Evolutionary conservation across 2,113 vertebrate species (phyloP), one percentile per base, ranked within the genome.

Genomic region (Craseonycteris thonglongyai): DNA sequence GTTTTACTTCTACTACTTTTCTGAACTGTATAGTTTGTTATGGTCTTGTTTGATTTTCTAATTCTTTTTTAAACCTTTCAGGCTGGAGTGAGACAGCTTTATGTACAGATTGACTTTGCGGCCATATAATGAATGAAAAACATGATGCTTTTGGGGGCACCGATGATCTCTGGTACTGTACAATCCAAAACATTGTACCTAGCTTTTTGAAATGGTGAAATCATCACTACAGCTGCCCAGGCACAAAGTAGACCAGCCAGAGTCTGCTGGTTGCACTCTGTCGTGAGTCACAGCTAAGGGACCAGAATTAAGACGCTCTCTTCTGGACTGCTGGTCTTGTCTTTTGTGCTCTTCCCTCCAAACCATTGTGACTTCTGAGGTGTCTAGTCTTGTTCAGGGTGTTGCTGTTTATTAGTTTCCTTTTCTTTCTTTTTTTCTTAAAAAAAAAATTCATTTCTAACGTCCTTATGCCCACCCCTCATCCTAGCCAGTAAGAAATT

Each of bases 71-170:
- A 63, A 22, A 93, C 42, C 97, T 96, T 71, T 3, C 96, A 99
- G 99, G 99, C 97, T 0, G 99, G 99, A 79, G 99, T 99, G 40
- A 98, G 99, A 91, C 99, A 99, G 98, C 98, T 99, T 68, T 99
- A 99, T 81, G 98, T 99, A 97, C 99, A 99, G 98, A 99, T 99
- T 35, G 99, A 99, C 51, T 98, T 98, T 14, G 99, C 99, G 2
- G 99, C 99, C 90, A 99, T 99, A 98, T 99, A 99, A 98, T 97
- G 93, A 94, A 38, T 69, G 61, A 91, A 93, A 93, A 96, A 93
- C 95, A 81, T 28, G 61, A 90, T 93, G 97, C 82, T 97, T 96
- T 95, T 97, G 97, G 94, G 97, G 97, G 99, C 99, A 99, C 99
- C 99, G 99, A 99, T 98, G 97, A 86, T 98, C 98, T 95, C 97